Evolutionary conservation across 2,888 invertebrate species (phyloP).

Genomic region (Philereme vetulata): DNA sequence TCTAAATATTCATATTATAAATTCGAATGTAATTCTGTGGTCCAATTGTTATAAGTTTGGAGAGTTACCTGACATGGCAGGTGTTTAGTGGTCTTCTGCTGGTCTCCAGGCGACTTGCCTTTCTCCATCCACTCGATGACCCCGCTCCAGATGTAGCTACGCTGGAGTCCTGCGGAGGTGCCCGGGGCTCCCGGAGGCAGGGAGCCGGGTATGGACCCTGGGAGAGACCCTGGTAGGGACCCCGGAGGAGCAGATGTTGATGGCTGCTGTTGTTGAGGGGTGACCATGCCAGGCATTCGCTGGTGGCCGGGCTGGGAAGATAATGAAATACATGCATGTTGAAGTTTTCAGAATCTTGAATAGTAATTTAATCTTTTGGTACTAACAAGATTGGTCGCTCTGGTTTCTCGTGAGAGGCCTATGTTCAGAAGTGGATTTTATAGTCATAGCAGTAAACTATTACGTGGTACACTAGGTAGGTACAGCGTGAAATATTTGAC

Average conservation of each 20-base stretch:
- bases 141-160: conserved; percentile 89
- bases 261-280: conserved; percentile 38
- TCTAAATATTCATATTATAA: too few relatives aligned
- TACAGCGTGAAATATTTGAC: too few relatives aligned
- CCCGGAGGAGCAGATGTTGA: conserved; percentile 45
- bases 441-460: too few relatives aligned
- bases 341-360: too few relatives aligned
- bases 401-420: too few relatives aligned
- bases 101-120: conserved; percentile 89
- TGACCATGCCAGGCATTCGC: conserved; percentile 63
- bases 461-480: too few relatives aligned
- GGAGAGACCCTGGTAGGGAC: conserved; percentile 26
- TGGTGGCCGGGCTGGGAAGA: conserved; percentile 47
- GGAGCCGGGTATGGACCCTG: conserved; percentile 17
- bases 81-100: conserved; percentile 91
- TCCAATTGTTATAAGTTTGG: neutral
- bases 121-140: conserved; percentile 97
- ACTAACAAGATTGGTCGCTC: too few relatives aligned
- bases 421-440: too few relatives aligned
- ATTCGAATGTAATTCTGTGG: too few relatives aligned
- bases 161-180: conserved; percentile 52
- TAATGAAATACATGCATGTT: too few relatives aligned
- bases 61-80: conserved; percentile 74
- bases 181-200: conserved; percentile 34
- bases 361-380: too few relatives aligned